Base-by-base conservation (phyloP, 2,888 invertebrate species). In the Ennomos erosarius region DNA sequence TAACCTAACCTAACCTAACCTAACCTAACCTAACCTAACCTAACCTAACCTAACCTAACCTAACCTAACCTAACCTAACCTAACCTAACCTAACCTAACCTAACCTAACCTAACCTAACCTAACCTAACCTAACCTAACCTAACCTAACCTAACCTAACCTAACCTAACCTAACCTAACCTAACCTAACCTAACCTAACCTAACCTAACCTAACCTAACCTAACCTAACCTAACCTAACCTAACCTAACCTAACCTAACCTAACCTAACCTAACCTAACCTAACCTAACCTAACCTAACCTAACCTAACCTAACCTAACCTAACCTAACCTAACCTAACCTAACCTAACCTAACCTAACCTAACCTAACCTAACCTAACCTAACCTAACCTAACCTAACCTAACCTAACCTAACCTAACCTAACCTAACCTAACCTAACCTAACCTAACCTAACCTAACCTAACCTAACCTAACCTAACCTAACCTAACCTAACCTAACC, bases 1-100 rank as follows among this genome's bases (percentile, higher is more conserved):
- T 36, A 36, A 36, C 36, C 36, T 36, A 36, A 36, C 36, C 36
- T 36, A 36, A 36, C 36, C 36, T 36, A 36, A 36, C 36, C 36
- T 36, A 36, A 36, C 36, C 36, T 36, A 36, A 36, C 36, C 36
- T 36, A 36, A 36, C 36, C 36, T 36, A 36, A 36, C 36, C 36
- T 36, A 36, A 36, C 36, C 36, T 36, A 36, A 36, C 36, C 36
- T 36, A 36, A 36, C 36, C 36, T 36, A 36, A 36, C 36, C 36
- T 36, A 36, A 36, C 36, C 36, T 36, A 36, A 36, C 36, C 36
- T 36, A 36, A 36, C 36, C 36, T 36, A 36, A 36, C 36, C 36
- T 36, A 36, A 36, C 36, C 36, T 36, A 36, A 36, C 36, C 36
- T 36, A 36, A 36, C 36, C 36, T 36, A 36, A 36, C 36, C 36